These are phyloP conservation scores for Pelmatolapia mariae DNA, from an alignment of 2,113 vertebrate genomes.

Conservation along the genomic window DNA sequence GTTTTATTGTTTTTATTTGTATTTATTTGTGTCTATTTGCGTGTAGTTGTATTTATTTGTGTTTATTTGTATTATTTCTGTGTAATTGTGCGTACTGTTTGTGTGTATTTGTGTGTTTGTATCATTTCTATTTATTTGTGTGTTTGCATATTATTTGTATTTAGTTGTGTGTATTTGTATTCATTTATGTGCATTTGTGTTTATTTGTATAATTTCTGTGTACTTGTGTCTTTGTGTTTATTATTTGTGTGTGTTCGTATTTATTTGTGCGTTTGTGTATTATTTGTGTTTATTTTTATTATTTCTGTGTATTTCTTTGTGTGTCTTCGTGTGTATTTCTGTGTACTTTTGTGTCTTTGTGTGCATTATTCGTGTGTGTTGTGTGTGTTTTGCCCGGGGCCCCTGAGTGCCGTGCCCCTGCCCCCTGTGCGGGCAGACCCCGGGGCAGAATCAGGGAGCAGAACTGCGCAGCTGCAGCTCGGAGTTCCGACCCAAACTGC, in stretches of 20 bases:
- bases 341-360: background rate
- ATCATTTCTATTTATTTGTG: background rate
- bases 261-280: background rate
- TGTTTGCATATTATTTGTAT: background rate
- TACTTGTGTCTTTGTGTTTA: background rate
- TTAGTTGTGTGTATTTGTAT: background rate
- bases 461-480: background rate
- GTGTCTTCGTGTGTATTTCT: fast-evolving
- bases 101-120: background rate
- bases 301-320: background rate
- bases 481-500: background rate
- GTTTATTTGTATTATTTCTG: background rate
- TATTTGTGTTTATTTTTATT: background rate
- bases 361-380: background rate
- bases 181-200: background rate
- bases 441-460: background rate
- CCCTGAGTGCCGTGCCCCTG: background rate
- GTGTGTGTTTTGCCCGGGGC: background rate
- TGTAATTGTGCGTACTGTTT: background rate
- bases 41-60: background rate
- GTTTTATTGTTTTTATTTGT: background rate
- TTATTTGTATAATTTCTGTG: background rate
- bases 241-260: background rate
- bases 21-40: background rate
- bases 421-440: background rate